These are phyloP conservation scores for Cryptus armator DNA, from an alignment of 2,888 invertebrate genomes.

Conservation along the genomic window DNA sequence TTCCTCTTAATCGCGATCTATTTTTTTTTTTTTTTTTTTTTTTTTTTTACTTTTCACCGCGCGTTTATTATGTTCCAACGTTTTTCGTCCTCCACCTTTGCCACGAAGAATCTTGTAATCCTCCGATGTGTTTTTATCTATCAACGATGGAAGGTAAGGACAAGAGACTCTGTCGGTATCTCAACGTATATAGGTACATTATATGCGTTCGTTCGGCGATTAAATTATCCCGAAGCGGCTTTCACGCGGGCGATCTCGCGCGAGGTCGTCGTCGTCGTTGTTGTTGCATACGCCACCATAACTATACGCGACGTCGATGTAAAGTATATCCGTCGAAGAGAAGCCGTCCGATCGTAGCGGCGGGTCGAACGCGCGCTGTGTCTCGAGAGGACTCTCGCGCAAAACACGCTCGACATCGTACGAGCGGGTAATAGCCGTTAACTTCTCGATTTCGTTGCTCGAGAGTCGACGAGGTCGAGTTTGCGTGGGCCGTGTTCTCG, in stretches of 20 bases:
- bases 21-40: constrained; percentile 50
- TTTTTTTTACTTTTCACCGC: neutral
- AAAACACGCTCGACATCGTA: constrained; percentile 40
- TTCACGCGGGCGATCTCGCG: constrained; percentile 41
- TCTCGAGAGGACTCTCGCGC: constrained; percentile 11
- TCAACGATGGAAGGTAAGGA: constrained; percentile 45
- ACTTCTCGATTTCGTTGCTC: constrained; percentile 45
- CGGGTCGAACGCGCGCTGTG: neutral
- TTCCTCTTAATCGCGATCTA: constrained; percentile 13
- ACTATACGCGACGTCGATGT: constrained; percentile 37
- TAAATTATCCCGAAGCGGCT: constrained; percentile 48
- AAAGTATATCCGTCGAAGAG: constrained; percentile 21
- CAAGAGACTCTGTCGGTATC: constrained; percentile 13
- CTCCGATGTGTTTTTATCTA: constrained; percentile 41
- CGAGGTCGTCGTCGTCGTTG: constrained; percentile 41
- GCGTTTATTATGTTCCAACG: neutral
- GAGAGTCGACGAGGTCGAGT: neutral
- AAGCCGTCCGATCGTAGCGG: neutral
- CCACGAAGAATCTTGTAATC: constrained; percentile 36
- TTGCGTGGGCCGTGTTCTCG: neutral
- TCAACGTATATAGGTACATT: constrained; percentile 21
- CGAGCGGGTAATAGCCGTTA: constrained; percentile 41
- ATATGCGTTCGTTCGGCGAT: constrained; percentile 32
- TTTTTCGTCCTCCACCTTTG: constrained; percentile 27
- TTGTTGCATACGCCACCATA: constrained; percentile 25